Conservation (phyloP, 2,888 invertebrate genomes). For the Rugalucina vietnamica region DNA sequence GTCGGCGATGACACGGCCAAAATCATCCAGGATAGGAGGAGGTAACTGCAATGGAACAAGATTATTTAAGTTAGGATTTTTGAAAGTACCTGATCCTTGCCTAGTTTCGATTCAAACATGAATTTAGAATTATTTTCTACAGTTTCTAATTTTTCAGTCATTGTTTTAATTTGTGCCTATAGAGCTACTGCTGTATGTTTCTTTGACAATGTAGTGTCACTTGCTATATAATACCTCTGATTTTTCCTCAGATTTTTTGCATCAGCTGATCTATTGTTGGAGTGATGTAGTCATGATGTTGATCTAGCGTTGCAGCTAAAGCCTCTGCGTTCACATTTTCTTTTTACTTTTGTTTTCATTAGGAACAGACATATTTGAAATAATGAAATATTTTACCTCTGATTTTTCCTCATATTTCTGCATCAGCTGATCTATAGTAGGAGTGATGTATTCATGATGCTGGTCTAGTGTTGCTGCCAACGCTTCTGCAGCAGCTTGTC, state of each 20-base stretch:
- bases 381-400: constrained; percentile 85
- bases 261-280: constrained; percentile 88
- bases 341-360: background rate
- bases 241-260: constrained; percentile 90
- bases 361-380: constrained; percentile 53
- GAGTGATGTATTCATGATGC: constrained; percentile 86
- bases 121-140: too few relatives aligned
- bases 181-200: too few relatives aligned
- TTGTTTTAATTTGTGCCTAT: too few relatives aligned
- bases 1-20: constrained; percentile 92
- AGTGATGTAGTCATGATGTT: constrained; percentile 86
- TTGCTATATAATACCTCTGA: constrained; percentile 86
- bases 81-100: too few relatives aligned
- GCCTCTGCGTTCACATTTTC: constrained; percentile 90
- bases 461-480: constrained; percentile 86
- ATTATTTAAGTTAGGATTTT: too few relatives aligned
- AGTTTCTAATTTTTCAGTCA: too few relatives aligned
- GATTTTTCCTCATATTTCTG: constrained; percentile 91
- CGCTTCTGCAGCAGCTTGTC: constrained; percentile 92
- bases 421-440: constrained; percentile 88
- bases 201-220: too few relatives aligned
- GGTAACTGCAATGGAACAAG: constrained; percentile 76
- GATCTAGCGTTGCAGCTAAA: constrained; percentile 86
- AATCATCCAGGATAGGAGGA: constrained; percentile 89
- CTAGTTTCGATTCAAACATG: too few relatives aligned